A percentile compares a stretch with the other conserved stretches of the same genome.
These are phyloP conservation scores for Gila robusta DNA, from an alignment of 2,797 vertebrate genomes.

Conservation along the genomic window DNA sequence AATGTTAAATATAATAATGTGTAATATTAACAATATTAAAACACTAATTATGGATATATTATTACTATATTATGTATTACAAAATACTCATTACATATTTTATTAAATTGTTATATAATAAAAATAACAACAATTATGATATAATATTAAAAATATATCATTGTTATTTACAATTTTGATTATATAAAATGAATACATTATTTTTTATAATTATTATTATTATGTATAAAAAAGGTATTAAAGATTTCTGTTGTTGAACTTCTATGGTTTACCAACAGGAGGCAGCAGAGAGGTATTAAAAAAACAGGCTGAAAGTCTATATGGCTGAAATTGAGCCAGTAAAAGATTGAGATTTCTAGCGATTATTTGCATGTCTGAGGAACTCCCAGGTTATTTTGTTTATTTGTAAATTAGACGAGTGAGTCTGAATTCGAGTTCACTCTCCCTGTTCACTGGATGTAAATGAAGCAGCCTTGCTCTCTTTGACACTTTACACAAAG, in stretches of 20 bases:
- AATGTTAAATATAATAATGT: neutral
- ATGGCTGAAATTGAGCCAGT: neutral
- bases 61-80: neutral
- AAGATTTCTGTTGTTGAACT: neutral
- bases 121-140: neutral
- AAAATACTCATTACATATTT: neutral
- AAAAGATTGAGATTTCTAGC: too few species aligned
- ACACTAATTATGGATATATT: neutral
- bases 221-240: neutral
- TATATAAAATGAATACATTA: neutral
- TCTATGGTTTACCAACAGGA: constrained; percentile 30
- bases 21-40: neutral
- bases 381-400: neutral
- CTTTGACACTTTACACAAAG: neutral
- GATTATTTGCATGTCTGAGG: neutral
- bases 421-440: neutral
- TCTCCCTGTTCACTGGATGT: neutral
- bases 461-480: neutral
- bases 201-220: neutral
- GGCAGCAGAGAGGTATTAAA: constrained; percentile 17
- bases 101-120: neutral
- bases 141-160: neutral
- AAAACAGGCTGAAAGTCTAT: neutral
- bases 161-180: neutral
- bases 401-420: neutral